A percentile compares a stretch with the other conserved stretches of the same genome.
These are phyloP conservation scores for Lamellibrachia luymesi DNA, from an alignment of 1,140 invertebrate species.

Conservation along the genomic window DNA sequence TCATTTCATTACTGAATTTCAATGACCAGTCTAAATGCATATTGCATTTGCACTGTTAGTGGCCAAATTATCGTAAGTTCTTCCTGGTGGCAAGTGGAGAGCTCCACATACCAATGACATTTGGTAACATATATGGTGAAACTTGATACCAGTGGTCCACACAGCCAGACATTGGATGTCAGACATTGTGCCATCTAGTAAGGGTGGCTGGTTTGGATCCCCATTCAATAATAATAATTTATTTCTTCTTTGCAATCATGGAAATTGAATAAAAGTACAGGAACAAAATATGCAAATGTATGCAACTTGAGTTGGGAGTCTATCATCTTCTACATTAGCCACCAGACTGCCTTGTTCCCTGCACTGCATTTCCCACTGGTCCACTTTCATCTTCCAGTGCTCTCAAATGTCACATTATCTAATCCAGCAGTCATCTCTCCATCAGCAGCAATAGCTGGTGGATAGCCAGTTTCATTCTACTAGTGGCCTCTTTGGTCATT, in stretches of 20 bases:
- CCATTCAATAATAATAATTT: not conserved
- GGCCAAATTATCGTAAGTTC: not conserved
- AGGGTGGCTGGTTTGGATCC: not conserved
- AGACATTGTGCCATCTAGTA: not conserved
- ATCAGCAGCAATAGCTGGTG: not conserved
- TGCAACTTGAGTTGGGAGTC: not conserved
- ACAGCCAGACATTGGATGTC: not conserved
- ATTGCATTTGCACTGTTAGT: not conserved
- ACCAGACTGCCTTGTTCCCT: not conserved
- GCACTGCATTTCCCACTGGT: not conserved
- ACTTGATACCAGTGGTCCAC: too few species aligned
- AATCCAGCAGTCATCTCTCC: not conserved
- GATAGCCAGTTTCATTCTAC: not conserved
- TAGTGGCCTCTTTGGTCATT: not conserved
- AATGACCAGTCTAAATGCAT: not conserved
- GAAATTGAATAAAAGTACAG: too few species aligned
- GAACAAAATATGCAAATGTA: too few species aligned
- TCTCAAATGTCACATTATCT: not conserved
- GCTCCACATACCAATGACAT: too few species aligned
- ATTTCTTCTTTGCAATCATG: too few species aligned
- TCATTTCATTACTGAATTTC: not conserved
- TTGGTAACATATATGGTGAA: too few species aligned
- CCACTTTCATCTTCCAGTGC: not conserved
- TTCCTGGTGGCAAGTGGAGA: too few species aligned
- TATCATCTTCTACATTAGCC: not conserved